Evolutionary conservation across 2,113 vertebrate genomes (phyloP).

Genomic region (Stegostoma tigrinum): DNA sequence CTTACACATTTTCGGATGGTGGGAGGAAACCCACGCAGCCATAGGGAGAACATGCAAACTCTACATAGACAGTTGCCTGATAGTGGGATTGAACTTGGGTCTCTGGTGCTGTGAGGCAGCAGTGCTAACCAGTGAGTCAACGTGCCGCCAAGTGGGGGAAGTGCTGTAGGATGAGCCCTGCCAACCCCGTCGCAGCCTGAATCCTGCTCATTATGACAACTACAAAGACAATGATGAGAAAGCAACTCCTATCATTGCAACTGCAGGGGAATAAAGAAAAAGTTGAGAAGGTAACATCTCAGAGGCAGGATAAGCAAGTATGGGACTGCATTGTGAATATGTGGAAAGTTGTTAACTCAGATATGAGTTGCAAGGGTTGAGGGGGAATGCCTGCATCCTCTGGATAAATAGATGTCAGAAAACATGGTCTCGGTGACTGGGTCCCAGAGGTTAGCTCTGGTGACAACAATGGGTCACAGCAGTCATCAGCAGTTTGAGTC

Average conservation of each 20-base stretch:
- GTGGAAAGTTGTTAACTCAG: conserved; percentile 1
- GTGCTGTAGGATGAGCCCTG: background rate
- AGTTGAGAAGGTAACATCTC: background rate
- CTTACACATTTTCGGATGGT: no score
- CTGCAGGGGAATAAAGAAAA: background rate
- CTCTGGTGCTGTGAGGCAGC: no score
- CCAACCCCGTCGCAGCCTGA: background rate
- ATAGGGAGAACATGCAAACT: no score
- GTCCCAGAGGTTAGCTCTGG: background rate
- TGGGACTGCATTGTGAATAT: background rate
- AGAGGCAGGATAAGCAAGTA: background rate
- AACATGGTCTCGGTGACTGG: background rate
- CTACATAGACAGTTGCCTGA: no score
- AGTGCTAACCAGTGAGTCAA: no score
- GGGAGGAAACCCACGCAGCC: no score
- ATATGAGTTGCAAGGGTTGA: background rate
- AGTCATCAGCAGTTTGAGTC: background rate
- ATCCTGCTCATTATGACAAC: background rate
- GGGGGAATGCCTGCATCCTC: background rate
- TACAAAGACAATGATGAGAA: background rate
- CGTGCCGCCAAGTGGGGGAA: background rate
- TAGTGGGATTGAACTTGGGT: no score
- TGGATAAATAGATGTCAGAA: conserved; percentile 22
- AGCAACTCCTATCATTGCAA: background rate
- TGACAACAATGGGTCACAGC: background rate